Conservation (phyloP, 2,113 vertebrate genomes). For the Eolophus roseicapilla region DNA sequence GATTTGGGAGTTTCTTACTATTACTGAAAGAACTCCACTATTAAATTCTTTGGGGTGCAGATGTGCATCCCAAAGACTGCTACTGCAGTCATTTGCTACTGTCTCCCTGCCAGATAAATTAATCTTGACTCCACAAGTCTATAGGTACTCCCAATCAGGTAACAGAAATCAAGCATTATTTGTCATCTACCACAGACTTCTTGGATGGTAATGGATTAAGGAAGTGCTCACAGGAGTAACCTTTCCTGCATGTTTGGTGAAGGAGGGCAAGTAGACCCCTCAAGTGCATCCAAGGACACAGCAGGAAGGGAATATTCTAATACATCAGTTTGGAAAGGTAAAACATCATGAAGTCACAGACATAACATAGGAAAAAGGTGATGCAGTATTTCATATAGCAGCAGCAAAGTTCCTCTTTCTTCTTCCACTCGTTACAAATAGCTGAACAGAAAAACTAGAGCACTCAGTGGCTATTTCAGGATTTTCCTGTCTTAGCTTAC, state of each 20-base stretch:
- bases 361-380: not conserved
- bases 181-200: not conserved
- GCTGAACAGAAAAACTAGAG: slow-evolving; percentile 10
- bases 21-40: not conserved
- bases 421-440: not conserved
- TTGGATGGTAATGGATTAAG: not conserved
- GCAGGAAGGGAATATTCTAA: not conserved
- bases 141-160: not conserved
- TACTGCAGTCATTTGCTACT: not conserved
- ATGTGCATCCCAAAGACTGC: not conserved
- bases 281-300: not conserved
- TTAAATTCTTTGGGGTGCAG: not conserved
- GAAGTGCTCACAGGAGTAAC: not conserved
- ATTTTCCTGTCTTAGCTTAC: not conserved
- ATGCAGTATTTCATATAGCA: not conserved
- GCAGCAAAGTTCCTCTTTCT: not conserved
- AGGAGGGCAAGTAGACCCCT: not conserved
- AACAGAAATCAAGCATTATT: not conserved
- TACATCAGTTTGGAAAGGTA: not conserved
- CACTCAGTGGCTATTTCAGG: not conserved
- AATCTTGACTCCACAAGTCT: not conserved
- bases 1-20: not conserved
- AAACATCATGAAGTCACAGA: not conserved
- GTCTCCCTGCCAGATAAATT: not conserved
- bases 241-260: not conserved